Evolutionary conservation across 1,140 invertebrate species (phyloP).

Genomic region (Pantala flavescens): DNA sequence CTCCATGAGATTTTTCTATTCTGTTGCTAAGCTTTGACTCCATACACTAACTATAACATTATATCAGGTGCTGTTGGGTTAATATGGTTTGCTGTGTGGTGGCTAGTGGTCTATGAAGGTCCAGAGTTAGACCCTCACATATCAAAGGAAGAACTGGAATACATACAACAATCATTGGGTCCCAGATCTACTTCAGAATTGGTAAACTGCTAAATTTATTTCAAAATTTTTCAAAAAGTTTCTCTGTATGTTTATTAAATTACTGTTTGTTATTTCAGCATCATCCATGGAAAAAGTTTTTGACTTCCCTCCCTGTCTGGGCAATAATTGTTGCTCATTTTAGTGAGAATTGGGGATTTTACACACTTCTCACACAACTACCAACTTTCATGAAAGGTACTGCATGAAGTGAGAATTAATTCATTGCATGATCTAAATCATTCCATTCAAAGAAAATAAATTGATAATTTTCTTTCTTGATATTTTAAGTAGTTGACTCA

Average conservation of each 20-base stretch:
- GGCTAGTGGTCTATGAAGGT: slow-evolving; percentile 32
- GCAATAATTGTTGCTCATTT: slow-evolving; percentile 48
- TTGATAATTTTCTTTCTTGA: too few species aligned
- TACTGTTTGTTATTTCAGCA: too few species aligned
- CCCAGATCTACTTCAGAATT: neutral
- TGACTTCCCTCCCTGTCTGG: slow-evolving; percentile 45
- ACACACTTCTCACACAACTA: slow-evolving; percentile 45
- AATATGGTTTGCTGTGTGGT: slow-evolving; percentile 24
- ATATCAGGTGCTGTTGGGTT: slow-evolving; percentile 25
- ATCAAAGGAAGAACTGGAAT: slow-evolving; percentile 33
- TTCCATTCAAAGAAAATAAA: too few species aligned
- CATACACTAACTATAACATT: too few species aligned
- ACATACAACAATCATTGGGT: slow-evolving; percentile 31
- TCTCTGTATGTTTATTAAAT: neutral
- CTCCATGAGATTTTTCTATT: neutral
- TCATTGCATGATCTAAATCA: slow-evolving; percentile 13
- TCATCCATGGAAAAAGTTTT: slow-evolving; percentile 38
- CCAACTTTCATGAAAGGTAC: slow-evolving; percentile 37
- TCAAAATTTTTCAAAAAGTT: slow-evolving; percentile 9
- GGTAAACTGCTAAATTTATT: neutral
- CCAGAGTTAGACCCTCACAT: slow-evolving; percentile 37
- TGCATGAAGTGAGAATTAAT: too few species aligned
- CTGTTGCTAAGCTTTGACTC: neutral
- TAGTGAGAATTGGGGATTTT: slow-evolving; percentile 52
- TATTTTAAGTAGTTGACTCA: too few species aligned